Evolutionary conservation across 2,888 invertebrate genomes (phyloP), one percentile per base, ranked within the genome.

Genomic region (Stenodera caucasica): DNA sequence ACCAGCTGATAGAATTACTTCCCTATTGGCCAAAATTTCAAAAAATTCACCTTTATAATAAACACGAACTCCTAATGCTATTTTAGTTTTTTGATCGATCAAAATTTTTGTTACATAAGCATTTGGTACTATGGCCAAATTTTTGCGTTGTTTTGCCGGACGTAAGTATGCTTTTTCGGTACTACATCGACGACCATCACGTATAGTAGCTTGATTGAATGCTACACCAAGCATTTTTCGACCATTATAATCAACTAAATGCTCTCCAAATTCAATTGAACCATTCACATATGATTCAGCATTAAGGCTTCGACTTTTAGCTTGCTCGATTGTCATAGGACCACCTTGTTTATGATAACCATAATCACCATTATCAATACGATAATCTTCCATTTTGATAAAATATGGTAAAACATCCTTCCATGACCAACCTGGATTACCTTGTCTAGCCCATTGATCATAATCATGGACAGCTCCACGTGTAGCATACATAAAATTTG

Each of bases 361-460:
- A 3, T 74, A 77, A 62, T 73, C 75, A 29, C 65, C 63, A 7
- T 67, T 53, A 64, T 15, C 84, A 51, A 74, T 72, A 66, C 75
- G 79, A 18, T 66, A 67, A 53, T 75, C 73, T 66, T 80, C 80
- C 0, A 75, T 70, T 67, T 76, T 77, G 51, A 71, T 67, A 63
- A 77, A 78, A 58, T 78, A 77, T 4, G 73, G 82, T 4, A 84
- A 72, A 0, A 84, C 78, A 14, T 78, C 77, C 29, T 72, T 61
- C 68, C 75, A 79, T 8, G 72, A 70, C 86, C 86, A 86, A 3
- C 86, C 86, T 5, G 77, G 74, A 64, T 82, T 83, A 7, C n/a
- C n/a, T n/a, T n/a, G n/a, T n/a, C n/a, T n/a, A n/a, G n/a, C 92
- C 96, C 97, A 97, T 50, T 88, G 85, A 75, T 96, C 92, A 79